These are phyloP conservation scores for Rhodeus uyekii DNA, from an alignment of 2,797 vertebrate species.

Conservation along the genomic window DNA sequence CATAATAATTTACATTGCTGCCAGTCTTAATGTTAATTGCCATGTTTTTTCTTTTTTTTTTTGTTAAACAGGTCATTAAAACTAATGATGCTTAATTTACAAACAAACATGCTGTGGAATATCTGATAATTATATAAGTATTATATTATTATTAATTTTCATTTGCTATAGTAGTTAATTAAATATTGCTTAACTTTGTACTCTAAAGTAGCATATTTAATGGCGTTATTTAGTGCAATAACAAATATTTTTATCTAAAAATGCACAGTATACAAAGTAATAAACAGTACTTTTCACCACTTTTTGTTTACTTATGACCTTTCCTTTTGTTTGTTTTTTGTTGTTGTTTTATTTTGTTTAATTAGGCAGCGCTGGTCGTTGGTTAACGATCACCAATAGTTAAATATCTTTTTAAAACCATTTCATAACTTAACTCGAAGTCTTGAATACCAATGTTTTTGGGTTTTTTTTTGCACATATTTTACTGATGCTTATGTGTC, in stretches of 20 bases:
- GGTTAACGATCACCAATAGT: background rate
- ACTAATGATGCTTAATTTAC: background rate
- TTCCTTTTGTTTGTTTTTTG: background rate
- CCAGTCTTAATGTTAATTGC: background rate
- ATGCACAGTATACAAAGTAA: background rate
- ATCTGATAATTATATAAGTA: background rate
- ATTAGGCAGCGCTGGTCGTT: background rate
- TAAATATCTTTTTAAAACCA: background rate
- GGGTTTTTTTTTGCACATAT: background rate
- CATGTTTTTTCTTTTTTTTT: background rate
- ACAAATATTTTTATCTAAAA: background rate
- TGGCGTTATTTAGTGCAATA: background rate
- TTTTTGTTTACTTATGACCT: background rate
- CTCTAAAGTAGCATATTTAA: too few relatives aligned
- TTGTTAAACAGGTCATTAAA: background rate
- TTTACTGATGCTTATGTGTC: background rate
- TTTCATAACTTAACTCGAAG: background rate
- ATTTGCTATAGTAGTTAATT: background rate
- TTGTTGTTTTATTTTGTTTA: background rate
- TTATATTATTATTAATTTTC: background rate
- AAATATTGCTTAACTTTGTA: too few relatives aligned
- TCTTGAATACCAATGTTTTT: background rate
- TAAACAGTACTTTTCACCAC: background rate
- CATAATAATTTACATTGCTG: background rate
- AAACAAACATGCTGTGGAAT: background rate